A percentile compares a stretch with the other conserved stretches of the same genome.
Conservation (phyloP, 2,113 vertebrate species). For the Edolisoma coerulescens region DNA sequence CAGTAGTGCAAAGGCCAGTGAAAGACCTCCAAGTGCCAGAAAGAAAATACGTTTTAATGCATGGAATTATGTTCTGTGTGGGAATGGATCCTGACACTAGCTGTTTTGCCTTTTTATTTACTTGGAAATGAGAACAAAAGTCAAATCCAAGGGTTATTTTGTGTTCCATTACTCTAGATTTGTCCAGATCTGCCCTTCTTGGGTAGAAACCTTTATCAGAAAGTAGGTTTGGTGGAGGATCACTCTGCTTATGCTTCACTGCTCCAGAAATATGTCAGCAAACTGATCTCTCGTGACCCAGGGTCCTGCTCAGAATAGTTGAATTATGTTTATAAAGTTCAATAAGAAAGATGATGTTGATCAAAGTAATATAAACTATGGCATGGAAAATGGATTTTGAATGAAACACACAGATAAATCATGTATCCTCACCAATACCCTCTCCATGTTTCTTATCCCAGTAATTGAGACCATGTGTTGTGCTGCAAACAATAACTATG, state of each 20-base stretch:
- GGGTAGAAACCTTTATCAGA: not conserved
- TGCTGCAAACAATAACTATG: slow-evolving; percentile 62
- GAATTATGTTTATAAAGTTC: not conserved
- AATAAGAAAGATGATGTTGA: not conserved
- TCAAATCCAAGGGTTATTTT: not conserved
- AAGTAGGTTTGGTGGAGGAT: not conserved
- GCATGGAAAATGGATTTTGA: slow-evolving; percentile 32
- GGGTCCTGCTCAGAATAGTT: not conserved
- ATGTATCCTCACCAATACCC: slow-evolving; percentile 48
- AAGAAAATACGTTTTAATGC: not conserved
- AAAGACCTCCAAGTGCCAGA: not conserved
- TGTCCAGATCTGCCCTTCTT: not conserved
- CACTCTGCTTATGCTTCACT: not conserved
- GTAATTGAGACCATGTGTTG: slow-evolving; percentile 71
- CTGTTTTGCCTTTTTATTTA: not conserved
- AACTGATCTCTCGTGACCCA: not conserved
- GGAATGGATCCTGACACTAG: not conserved
- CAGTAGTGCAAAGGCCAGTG: not conserved
- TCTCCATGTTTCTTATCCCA: slow-evolving; percentile 34
- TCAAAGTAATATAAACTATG: slow-evolving; percentile 8
- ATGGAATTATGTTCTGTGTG: not conserved
- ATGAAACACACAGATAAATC: slow-evolving; percentile 53
- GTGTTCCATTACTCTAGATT: not conserved
- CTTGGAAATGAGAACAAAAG: not conserved
- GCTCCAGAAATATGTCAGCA: not conserved